Percentiles rank a stretch among this genome's conserved stretches.
Conservation (phyloP, 2,113 vertebrate genomes). For the Aptenodytes patagonicus region DNA sequence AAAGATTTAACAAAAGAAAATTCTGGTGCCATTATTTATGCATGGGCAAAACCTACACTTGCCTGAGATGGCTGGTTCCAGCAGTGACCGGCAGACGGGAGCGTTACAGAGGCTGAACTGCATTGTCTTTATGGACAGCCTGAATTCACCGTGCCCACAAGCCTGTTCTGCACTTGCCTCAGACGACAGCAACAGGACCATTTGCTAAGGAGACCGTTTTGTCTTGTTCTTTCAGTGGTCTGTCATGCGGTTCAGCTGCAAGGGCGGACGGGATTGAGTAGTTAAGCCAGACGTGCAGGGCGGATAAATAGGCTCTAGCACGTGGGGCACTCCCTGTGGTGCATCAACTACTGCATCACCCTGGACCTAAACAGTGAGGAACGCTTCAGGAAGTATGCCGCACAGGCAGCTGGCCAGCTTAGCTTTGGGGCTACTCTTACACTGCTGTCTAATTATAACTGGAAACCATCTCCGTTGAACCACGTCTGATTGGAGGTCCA, state of each 20-base stretch:
- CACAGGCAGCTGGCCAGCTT: background rate
- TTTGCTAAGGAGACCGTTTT: background rate
- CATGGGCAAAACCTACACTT: background rate
- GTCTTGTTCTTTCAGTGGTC: background rate
- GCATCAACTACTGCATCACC: background rate
- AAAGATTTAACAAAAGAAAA: background rate
- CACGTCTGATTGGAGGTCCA: background rate
- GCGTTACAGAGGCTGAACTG: rapidly evolving
- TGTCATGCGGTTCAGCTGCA: background rate
- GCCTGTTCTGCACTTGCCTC: background rate
- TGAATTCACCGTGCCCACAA: rapidly evolving
- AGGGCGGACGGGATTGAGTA: rapidly evolving
- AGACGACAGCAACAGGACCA: rapidly evolving
- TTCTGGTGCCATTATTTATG: background rate
- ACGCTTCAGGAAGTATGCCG: background rate
- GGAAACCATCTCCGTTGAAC: background rate
- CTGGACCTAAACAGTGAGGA: background rate
- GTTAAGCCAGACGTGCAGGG: background rate
- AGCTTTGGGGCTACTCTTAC: background rate
- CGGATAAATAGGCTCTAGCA: rapidly evolving
- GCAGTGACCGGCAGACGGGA: background rate
- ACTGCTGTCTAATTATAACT: background rate
- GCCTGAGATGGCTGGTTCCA: background rate
- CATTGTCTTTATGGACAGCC: background rate
- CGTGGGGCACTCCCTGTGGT: background rate